These are phyloP conservation scores for Zoanthus gigantus DNA, from an alignment of 92 coral and sea anemone species.

Conservation along the genomic window DNA sequence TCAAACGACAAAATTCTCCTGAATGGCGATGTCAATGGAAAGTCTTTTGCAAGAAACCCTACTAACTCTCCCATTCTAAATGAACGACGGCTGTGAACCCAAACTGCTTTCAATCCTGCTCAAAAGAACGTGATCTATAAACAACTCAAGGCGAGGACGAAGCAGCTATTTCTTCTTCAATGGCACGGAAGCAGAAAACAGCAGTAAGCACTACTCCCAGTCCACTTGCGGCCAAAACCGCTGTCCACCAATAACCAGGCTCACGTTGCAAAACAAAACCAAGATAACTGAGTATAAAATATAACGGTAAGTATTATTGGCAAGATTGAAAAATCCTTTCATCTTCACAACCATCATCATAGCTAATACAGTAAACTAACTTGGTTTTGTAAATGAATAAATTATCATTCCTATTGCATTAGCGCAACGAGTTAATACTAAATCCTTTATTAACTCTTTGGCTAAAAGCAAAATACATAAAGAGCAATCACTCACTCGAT, in stretches of 20 bases:
- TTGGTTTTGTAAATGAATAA: too few relatives aligned
- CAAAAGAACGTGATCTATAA: background rate
- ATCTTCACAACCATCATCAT: background rate
- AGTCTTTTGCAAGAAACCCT: background rate
- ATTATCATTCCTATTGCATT: too few relatives aligned
- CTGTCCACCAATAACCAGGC: constrained; percentile 88
- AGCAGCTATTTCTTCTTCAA: constrained; percentile 67
- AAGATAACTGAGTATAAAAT: constrained; percentile 66
- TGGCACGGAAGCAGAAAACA: constrained; percentile 57
- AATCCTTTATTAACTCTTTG: too few relatives aligned
- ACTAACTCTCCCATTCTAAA: background rate
- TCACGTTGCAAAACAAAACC: constrained; percentile 83
- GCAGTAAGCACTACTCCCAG: constrained; percentile 64
- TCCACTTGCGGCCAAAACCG: constrained; percentile 76
- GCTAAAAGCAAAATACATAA: too few relatives aligned
- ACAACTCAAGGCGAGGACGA: background rate
- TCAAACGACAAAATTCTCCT: too few relatives aligned
- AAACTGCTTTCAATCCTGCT: background rate
- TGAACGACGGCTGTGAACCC: background rate
- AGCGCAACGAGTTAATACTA: too few relatives aligned
- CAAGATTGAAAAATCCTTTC: background rate
- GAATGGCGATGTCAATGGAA: too few relatives aligned
- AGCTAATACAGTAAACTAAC: too few relatives aligned
- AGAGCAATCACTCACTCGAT: too few relatives aligned
- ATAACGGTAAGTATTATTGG: background rate